Evolutionary conservation across 2,113 vertebrate species (phyloP).

Genomic region (Lepus americanus): DNA sequence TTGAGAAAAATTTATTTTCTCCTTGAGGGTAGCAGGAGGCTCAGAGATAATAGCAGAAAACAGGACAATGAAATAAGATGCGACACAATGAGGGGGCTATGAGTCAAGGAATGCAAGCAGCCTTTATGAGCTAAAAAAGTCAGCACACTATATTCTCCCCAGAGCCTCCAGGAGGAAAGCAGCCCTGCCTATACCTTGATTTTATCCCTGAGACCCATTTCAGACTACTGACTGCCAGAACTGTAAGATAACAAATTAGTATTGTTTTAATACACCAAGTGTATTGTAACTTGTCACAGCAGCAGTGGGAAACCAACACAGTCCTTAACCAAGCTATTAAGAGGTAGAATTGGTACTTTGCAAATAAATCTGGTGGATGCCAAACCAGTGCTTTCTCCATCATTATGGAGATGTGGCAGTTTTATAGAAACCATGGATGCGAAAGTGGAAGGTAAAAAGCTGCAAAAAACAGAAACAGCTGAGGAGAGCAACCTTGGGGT

Average conservation of each 20-base stretch:
- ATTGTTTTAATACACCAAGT: not conserved
- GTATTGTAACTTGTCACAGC: slow-evolving; percentile 1
- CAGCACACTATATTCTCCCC: not conserved
- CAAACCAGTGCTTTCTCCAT: not conserved
- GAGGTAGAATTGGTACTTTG: slow-evolving; percentile 14
- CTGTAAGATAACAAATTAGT: too few relatives aligned
- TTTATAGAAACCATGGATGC: not conserved
- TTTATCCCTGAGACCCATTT: not conserved
- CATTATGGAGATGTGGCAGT: not conserved
- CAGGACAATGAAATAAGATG: not conserved
- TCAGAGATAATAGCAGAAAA: not conserved
- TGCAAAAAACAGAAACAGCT: not conserved
- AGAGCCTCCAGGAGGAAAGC: not conserved
- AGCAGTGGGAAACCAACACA: slow-evolving; percentile 21
- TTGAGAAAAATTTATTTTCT: slow-evolving; percentile 69
- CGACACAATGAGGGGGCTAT: not conserved
- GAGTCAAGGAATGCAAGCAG: not conserved
- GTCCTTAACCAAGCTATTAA: not conserved
- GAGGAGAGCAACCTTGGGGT: not conserved
- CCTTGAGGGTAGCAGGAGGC: not conserved
- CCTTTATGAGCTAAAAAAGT: not conserved
- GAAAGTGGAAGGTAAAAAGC: slow-evolving; percentile 12
- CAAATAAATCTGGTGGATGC: not conserved
- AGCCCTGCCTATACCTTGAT: not conserved
- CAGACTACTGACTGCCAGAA: not conserved